Base-by-base conservation (phyloP, 1,140 invertebrate species). In the Drosophila albomicans region DNA sequence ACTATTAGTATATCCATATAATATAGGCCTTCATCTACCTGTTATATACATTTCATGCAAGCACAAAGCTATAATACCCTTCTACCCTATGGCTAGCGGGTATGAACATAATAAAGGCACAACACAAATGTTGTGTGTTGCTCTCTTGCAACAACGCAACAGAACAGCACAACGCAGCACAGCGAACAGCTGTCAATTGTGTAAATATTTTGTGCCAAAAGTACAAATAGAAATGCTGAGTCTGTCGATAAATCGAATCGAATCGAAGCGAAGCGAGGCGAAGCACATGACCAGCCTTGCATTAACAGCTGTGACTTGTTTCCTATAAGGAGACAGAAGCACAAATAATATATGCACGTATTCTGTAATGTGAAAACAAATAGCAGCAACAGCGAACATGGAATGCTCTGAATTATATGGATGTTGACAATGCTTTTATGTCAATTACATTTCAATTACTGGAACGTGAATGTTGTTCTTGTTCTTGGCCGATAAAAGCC, bases 121-220 rank as follows among this genome's bases (percentile, higher is more conserved):
- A 28, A 30, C 25, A 56, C 25, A 56, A 15, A 30, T 69, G 56
- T 51, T 59, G 20, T 25, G 20, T 25, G 48, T 7, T 64, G 61
- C 38, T 71, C 25, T 8, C 25, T 5, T 13, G n/a, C 7, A n/a
- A 20, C 20, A 20, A 20, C 20, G 20, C 20, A 20, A 20, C 20
- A 20, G 20, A 8, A 3, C 13, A 13, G 2, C 13, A 6, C 13
- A 6, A 25, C 20, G 8, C 57, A 38, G 45, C 59, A 32, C 46
- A 56, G 35, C 35, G 38, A 54, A 20, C 72, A 75, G 73, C 73
- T 75, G 73, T 65, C 73, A 75, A 75, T 75, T 75, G 73, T 75
- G 61, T 75, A 75, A 75, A 75, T 72, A 75, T 75, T 75, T 64
- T 71, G 54, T 72, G 68, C 38, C 54, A 59, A 72, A 72, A 65